These are phyloP conservation scores for Halcyon senegalensis DNA, from an alignment of 2,113 vertebrate species.

Conservation along the genomic window DNA sequence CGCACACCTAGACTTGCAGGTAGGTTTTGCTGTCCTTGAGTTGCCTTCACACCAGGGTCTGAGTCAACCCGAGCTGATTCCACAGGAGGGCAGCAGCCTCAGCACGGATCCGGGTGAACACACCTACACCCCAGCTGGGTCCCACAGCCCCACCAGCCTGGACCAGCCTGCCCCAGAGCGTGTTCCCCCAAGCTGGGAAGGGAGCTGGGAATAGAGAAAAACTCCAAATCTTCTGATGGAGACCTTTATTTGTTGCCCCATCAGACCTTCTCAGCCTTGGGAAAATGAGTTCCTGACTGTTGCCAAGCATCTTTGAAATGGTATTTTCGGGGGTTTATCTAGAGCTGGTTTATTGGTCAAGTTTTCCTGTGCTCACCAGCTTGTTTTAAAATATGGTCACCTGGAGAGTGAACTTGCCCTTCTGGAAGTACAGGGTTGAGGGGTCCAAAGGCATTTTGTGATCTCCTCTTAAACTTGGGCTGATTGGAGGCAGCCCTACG, in stretches of 20 bases:
- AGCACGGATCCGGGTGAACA: fast-evolving
- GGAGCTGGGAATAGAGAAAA: not conserved
- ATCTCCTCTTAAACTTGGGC: not conserved
- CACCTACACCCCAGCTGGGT: not conserved
- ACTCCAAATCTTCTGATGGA: not conserved
- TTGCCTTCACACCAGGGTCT: not conserved
- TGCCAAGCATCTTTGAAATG: not conserved
- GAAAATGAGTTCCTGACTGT: not conserved
- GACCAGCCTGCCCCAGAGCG: not conserved
- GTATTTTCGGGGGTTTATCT: not conserved
- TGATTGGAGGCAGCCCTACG: not conserved
- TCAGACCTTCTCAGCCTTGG: not conserved
- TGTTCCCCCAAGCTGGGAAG: not conserved
- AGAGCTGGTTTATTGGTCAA: not conserved
- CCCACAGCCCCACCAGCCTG: not conserved
- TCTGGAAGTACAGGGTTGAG: not conserved
- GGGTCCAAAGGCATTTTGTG: not conserved
- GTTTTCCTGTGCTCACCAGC: not conserved
- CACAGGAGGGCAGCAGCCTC: constrained; percentile 12
- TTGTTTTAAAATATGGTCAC: not conserved
- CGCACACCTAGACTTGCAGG: not conserved
- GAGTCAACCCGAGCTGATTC: not conserved
- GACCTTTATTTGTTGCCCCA: not conserved
- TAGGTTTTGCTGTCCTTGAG: not conserved
- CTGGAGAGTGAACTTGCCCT: not conserved